These are phyloP conservation scores for Drosophila paracracens DNA, from an alignment of 2,888 invertebrate species.

Conservation along the genomic window DNA sequence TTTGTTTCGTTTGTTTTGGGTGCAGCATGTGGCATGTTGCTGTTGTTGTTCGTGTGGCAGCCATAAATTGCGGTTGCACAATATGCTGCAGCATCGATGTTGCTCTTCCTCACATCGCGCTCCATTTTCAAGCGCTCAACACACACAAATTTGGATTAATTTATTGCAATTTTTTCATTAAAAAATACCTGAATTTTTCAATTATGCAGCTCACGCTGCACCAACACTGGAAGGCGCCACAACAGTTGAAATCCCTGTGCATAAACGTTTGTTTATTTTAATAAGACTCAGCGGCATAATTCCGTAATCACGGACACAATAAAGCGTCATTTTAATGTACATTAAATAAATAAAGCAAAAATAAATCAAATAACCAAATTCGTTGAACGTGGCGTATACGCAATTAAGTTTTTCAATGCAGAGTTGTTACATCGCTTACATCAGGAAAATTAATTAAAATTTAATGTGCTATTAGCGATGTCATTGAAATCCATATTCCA, in stretches of 20 bases:
- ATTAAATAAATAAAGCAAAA: conserved; percentile 5
- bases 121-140: conserved; percentile 24
- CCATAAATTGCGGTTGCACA: conserved; percentile 68
- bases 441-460: not conserved
- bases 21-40: conserved; percentile 28
- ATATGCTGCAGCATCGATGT: conserved; percentile 28
- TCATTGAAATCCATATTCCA: not conserved
- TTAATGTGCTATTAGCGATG: not conserved
- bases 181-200: conserved; percentile 26
- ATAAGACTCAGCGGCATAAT: conserved; percentile 21
- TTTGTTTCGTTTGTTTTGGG: conserved; percentile 1
- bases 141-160: conserved; percentile 39
- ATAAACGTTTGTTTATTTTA: conserved; percentile 16
- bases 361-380: conserved; percentile 29
- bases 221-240: not conserved
- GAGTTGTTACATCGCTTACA: no score
- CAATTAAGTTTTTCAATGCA: not conserved
- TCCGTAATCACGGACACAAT: not conserved
- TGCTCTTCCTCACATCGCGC: conserved; percentile 15
- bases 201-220: not conserved
- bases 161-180: conserved; percentile 32
- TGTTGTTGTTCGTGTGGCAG: conserved; percentile 24
- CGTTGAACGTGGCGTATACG: conserved; percentile 23
- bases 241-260: conserved; percentile 2
- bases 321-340: not conserved